Evolutionary conservation across 2,113 vertebrate genomes (phyloP), one percentile per base, ranked within the genome.

Genomic region (Grantiella picta): DNA sequence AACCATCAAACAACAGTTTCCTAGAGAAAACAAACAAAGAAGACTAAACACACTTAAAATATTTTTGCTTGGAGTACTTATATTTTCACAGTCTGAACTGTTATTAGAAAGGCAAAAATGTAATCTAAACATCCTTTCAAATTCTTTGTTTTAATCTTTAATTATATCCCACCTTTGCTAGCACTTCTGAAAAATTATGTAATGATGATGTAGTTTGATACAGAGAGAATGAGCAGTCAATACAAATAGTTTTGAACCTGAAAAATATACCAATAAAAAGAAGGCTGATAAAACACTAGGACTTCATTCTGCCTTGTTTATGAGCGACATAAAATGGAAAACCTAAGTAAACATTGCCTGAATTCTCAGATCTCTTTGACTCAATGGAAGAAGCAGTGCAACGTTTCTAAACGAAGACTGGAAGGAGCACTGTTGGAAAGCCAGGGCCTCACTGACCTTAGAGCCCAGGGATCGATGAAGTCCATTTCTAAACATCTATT

Each of bases 91-190:
- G 5, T 31, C 36, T 82, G 28, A 49, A 75, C 27, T 57, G 6
- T 2, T 82, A 94, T 49, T 44, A 66, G 15, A 5, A 77, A 47
- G 20, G 4, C 6, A 33, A 5, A 9, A 64, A 66, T 71, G 7
- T 57, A 15, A 45, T 50, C 22, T 70, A 61, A 64, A 47, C 0
- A 0, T 12, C 5, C 2, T 0, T 45, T 79, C 18, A 42, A 70
- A 82, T 78, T 53, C 6, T 66, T 88, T 65, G 7, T 11, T 76
- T 82, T 90, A 49, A 40, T 49, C 28, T 59, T 75, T 66, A 65
- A 44, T 81, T 90, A 22, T 45, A 52, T 56, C 6, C 5, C 10
- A 40, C 0, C 6, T 79, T 71, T 53, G 5, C 4, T 50, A 50
- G 5, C 3, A 50, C 33, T 63, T 61, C 61, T 71, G 22, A 53